Percentiles rank a stretch among this genome's conserved stretches.
phyloP scores from a whole-genome alignment of 2,888 invertebrate species.

The Epinotia demarniana region DNA sequence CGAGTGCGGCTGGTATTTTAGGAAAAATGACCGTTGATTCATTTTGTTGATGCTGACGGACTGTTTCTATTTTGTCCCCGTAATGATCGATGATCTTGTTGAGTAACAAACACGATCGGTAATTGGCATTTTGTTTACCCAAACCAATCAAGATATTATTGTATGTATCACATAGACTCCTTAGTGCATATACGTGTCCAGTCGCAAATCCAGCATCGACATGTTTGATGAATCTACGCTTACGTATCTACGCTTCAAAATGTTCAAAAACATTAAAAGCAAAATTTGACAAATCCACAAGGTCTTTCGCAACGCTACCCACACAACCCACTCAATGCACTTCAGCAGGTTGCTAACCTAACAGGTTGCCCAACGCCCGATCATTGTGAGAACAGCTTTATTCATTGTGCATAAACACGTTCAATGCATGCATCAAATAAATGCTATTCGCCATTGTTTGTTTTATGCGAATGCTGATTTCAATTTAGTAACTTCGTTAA shows the following conservation, averaged over 20 bases:
- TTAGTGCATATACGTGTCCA: no score
- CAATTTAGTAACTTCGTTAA: slow-evolving; percentile 31
- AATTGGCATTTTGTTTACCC: no score
- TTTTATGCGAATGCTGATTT: slow-evolving; percentile 34
- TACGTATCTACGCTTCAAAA: not conserved
- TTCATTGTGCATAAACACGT: slow-evolving; percentile 40
- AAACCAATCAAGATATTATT: no score
- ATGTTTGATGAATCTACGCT: no score
- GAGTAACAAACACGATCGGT: no score
- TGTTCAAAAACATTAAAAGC: not conserved
- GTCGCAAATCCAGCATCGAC: no score
- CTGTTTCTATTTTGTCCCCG: no score
- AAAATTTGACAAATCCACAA: slow-evolving; percentile 3
- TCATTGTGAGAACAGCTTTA: slow-evolving; percentile 37
- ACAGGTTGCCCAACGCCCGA: slow-evolving; percentile 33
- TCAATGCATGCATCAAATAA: slow-evolving; percentile 35
- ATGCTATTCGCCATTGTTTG: slow-evolving; percentile 39
- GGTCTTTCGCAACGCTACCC: slow-evolving; percentile 11
- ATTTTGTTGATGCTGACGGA: no score
- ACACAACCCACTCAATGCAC: slow-evolving; percentile 24
- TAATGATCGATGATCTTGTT: no score
- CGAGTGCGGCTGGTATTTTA: no score
- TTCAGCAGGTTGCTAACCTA: slow-evolving; percentile 16
- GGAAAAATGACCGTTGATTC: no score
- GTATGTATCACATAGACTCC: no score